Evolutionary conservation across 2,888 invertebrate species (phyloP), one percentile per base, ranked within the genome.

Genomic region (Andrena dorsata): DNA sequence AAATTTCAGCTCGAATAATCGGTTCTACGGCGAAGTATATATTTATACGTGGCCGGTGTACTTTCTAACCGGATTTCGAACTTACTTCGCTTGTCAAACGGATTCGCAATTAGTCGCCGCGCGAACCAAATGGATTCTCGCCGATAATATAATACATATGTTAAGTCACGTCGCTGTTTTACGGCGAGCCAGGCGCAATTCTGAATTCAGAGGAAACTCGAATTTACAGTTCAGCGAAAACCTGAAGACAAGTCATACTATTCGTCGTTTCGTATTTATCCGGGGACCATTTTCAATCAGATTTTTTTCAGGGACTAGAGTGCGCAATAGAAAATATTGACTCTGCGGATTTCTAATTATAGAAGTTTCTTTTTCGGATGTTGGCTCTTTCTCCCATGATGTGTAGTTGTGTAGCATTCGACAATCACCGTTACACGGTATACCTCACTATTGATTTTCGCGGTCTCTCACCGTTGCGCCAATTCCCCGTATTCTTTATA

Each of bases 401-500:
- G 47, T 20, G 41, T 63, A 6, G 41, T 64, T 76, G 26, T 85
- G 82, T 86, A 86, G 86, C 86, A 87, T 88, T 89, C 86, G 87
- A 85, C 90, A 84, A 89, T 91, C 89, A 88, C 88, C 87, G 87
- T 91, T 89, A 81, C 72, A 85, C 86, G 84, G 90, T 90, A 92
- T 90, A 91, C 87, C 86, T 86, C 85, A 76, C 89, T 88, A 88
- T 88, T 89, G 88, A 88, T 88, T 89, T 88, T 89, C 81, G 84
- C 84, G 80, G 78, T 82, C 84, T 80, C 86, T 82, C 81, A 66
- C 83, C 80, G 69, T 79, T 77, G 84, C 90, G 81, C 86, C 83
- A 77, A 80, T 82, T 88, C 84, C 75, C 78, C 53, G 70, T 80
- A 74, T 80, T 81, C 79, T 80, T 84, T 86, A 81, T 77, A 80